phyloP scores from a whole-genome alignment of 2,113 vertebrate genomes.

The Indicator maculatus region DNA sequence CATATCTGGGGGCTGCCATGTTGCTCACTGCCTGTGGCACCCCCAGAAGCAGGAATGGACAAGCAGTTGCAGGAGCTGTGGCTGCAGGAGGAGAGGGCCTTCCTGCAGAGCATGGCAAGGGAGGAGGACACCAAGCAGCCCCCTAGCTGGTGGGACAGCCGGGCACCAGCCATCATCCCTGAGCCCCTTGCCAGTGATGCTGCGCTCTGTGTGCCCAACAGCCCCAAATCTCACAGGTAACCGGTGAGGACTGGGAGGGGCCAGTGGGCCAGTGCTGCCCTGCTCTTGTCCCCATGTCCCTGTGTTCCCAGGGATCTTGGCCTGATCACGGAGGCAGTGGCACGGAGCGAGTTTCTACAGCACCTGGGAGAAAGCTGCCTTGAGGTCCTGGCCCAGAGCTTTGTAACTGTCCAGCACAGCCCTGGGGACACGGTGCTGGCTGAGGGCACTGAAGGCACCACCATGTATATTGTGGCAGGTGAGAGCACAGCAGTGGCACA shows the following conservation, averaged over 20 bases:
- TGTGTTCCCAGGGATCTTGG: slow-evolving; percentile 67
- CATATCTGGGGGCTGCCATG: background rate
- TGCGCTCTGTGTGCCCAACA: background rate
- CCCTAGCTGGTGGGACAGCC: slow-evolving; percentile 59
- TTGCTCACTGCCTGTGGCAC: background rate
- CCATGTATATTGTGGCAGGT: slow-evolving; percentile 86
- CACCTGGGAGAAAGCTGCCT: slow-evolving; percentile 83
- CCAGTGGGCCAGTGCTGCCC: background rate
- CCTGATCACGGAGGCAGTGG: slow-evolving; percentile 77
- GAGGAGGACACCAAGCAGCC: background rate
- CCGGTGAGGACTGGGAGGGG: rapidly evolving
- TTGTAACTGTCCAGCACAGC: slow-evolving; percentile 19
- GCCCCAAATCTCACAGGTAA: slow-evolving; percentile 76
- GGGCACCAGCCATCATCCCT: slow-evolving; percentile 73
- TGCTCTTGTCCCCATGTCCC: background rate
- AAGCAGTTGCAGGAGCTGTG: background rate
- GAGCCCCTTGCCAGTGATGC: slow-evolving; percentile 72
- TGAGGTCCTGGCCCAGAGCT: slow-evolving; percentile 78
- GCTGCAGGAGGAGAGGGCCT: background rate
- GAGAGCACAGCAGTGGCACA: background rate
- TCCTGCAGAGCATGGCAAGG: background rate
- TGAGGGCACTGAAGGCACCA: slow-evolving; percentile 79
- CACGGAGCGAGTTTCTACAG: slow-evolving; percentile 79
- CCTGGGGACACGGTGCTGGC: slow-evolving; percentile 70
- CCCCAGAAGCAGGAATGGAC: background rate